These are phyloP conservation scores for Marmota monax DNA, from an alignment of 2,113 vertebrate species.

Conservation along the genomic window DNA sequence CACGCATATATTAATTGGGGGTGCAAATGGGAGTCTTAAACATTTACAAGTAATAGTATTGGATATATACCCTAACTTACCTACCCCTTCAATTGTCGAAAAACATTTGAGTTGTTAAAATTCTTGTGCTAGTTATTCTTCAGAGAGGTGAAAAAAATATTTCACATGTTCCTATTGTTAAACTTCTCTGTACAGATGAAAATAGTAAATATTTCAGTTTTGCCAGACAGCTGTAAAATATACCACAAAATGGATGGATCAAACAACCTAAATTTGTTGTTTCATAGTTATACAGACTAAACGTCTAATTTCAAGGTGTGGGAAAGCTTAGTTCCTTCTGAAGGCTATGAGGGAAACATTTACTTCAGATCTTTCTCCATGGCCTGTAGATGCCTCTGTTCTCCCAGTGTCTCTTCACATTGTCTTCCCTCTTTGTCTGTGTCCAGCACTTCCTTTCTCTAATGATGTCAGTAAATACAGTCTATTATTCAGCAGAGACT, in stretches of 20 bases:
- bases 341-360: rapidly evolving
- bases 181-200: not conserved
- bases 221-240: not conserved
- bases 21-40: not conserved
- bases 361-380: not conserved
- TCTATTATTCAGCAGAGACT: not conserved
- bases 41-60: not conserved
- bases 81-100: not conserved
- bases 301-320: not conserved
- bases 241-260: not conserved
- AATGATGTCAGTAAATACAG: not conserved
- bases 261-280: not conserved
- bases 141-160: not conserved
- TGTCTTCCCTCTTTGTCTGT: not conserved
- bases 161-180: not conserved
- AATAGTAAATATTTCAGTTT: not conserved
- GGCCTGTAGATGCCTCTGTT: too few relatives aligned
- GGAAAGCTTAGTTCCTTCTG: not conserved
- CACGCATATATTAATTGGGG: not conserved
- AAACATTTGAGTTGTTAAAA: not conserved
- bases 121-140: not conserved
- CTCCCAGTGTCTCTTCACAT: not conserved
- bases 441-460: not conserved
- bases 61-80: not conserved
- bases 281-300: not conserved